Base-by-base conservation (phyloP, 2,888 invertebrate species). In the Geotrupes spiniger region DNA sequence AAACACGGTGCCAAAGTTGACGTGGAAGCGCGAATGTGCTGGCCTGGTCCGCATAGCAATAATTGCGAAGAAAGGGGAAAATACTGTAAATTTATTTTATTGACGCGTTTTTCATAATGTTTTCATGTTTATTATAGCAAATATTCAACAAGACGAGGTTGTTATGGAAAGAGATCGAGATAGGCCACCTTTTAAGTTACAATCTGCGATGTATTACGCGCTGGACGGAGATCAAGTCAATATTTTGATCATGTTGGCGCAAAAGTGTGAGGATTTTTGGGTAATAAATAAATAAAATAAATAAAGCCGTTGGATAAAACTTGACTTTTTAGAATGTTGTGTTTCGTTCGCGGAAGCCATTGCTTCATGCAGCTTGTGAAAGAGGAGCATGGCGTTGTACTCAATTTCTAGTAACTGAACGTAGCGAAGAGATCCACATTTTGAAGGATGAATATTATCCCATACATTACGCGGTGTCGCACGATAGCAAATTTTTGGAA, bases 401-500 rank as follows among this genome's bases (percentile, higher is more conserved):
- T 2, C 82, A 83, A 62, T 82, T 81, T 62, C 69, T 86, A 50
- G 80, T 85, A 5, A 76, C 79, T 2, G 81, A 83, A 56, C 66
- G 85, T 29, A 79, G 81, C 27, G 84, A 84, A 57, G 85, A 85
- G 70, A 83, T 86, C 37, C 84, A 85, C 69, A 77, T 82, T 52
- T 79, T 84, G 47, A 84, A 82, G 68, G 85, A 86, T 63, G 87
- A 87, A 71, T 86, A 86, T 68, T 87, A 84, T 68, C 87, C 88
- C n/a, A 82, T 88, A 49, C 84, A 87, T 68, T 84, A 85, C 63
- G 83, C 87, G 9, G 85, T 85, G 11, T 75, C 85, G 16, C 87
- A 87, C 66, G 85, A 86, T 55, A 78, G 81, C 38, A 79, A 82
- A 61, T 87, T 87, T 69, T 74, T 85, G 38, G 82, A 84, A 62